Percentiles rank a stretch among this genome's conserved stretches.
These are phyloP conservation scores for Monopis laevigella DNA, from an alignment of 2,888 invertebrate genomes.

Conservation along the genomic window DNA sequence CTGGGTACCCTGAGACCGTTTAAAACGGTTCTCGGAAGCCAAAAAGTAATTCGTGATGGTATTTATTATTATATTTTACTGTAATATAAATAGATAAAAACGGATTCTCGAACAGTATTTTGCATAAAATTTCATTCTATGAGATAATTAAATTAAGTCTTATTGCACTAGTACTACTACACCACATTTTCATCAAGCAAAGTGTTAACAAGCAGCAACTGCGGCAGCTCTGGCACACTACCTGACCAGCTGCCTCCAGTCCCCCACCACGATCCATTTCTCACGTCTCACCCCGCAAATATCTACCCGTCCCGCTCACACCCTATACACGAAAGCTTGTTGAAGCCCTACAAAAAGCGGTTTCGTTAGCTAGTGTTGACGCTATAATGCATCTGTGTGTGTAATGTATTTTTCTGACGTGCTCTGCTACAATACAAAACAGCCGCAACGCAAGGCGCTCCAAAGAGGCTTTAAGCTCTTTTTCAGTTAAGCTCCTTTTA, in stretches of 20 bases:
- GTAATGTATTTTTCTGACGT: slow-evolving; percentile 59
- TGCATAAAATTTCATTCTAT: too few relatives aligned
- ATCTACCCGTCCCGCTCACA: slow-evolving; percentile 46
- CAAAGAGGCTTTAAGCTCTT: slow-evolving; percentile 45
- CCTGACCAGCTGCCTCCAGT: slow-evolving; percentile 60
- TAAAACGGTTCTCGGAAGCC: too few relatives aligned
- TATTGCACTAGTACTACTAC: too few relatives aligned
- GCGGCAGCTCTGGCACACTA: slow-evolving; percentile 45
- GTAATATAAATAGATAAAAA: neutral
- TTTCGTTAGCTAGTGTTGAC: slow-evolving; percentile 46
- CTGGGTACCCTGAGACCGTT: too few relatives aligned
- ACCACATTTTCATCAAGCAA: slow-evolving; percentile 43
- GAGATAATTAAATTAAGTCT: too few relatives aligned
- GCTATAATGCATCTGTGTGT: slow-evolving; percentile 38
- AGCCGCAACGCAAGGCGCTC: slow-evolving; percentile 35
- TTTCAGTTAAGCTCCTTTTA: slow-evolving; percentile 44
- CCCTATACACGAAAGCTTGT: slow-evolving; percentile 44
- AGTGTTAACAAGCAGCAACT: slow-evolving; percentile 61
- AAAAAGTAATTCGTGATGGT: too few relatives aligned
- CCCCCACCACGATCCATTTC: slow-evolving; percentile 44
- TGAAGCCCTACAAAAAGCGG: slow-evolving; percentile 59
- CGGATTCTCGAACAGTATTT: neutral
- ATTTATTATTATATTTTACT: neutral
- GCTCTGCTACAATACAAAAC: slow-evolving; percentile 38
- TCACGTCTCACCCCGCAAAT: slow-evolving; percentile 48